A percentile compares a stretch with the other conserved stretches of the same genome.
Evolutionary conservation across 2,888 invertebrate species (phyloP).

Genomic region (Coleophora flavipennella): DNA sequence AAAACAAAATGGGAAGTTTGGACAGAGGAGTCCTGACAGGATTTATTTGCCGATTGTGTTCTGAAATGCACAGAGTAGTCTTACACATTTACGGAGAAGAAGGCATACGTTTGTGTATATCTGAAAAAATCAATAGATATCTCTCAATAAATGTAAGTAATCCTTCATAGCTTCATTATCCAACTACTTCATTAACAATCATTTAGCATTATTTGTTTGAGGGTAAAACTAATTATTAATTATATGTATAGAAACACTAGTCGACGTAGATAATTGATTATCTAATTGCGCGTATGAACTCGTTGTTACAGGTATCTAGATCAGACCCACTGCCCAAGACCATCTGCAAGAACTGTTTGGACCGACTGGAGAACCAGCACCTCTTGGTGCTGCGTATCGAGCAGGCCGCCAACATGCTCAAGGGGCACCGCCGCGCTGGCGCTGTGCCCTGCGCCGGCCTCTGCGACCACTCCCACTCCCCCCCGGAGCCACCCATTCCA

Average conservation of each 20-base stretch:
- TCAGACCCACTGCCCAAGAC: conserved; percentile 81
- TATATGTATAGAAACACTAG: no score
- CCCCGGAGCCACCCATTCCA: conserved; percentile 21
- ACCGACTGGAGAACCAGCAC: conserved; percentile 73
- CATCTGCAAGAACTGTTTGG: conserved; percentile 74
- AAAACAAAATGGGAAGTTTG: conserved; percentile 80
- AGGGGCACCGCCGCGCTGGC: conserved; percentile 39
- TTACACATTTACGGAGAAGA: conserved; percentile 88
- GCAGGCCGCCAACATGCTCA: conserved; percentile 52
- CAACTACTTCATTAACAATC: no score
- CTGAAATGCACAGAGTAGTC: conserved; percentile 87
- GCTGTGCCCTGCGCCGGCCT: conserved; percentile 30
- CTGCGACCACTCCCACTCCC: conserved; percentile 28
- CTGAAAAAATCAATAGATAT: conserved; percentile 86
- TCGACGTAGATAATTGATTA: no score
- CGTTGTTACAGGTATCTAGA: conserved; percentile 67
- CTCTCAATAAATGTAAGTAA: conserved; percentile 82
- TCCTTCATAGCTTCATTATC: no score
- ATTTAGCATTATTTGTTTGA: background rate
- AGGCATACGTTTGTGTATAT: conserved; percentile 81
- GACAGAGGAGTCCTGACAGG: conserved; percentile 86
- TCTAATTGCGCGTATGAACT: background rate
- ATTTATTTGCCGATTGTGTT: conserved; percentile 88
- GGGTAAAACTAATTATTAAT: background rate
- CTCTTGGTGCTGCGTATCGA: conserved; percentile 60